Evolutionary conservation across 2,113 vertebrate species (phyloP).

Genomic region (Tyrannus savana): DNA sequence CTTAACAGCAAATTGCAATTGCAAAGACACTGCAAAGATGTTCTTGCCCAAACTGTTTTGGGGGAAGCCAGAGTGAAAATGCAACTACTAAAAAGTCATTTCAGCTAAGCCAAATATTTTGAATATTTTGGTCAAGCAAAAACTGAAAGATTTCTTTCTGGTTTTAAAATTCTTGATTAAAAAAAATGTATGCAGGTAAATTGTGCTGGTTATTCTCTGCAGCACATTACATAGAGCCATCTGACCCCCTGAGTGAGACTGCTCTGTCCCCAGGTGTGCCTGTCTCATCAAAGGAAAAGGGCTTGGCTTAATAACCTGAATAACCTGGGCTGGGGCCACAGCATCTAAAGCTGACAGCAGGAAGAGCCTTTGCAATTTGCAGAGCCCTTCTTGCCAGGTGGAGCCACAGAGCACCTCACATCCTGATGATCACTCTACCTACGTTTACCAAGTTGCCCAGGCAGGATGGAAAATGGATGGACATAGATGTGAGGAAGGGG

Average conservation of each 20-base stretch:
- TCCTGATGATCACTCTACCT: not conserved
- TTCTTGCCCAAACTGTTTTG: not conserved
- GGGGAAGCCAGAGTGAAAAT: not conserved
- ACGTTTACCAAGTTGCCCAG: rapidly evolving
- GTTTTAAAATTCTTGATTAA: not conserved
- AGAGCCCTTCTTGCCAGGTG: rapidly evolving
- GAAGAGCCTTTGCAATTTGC: not conserved
- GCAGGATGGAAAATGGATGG: not conserved
- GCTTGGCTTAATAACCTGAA: not conserved
- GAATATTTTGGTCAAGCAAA: not conserved
- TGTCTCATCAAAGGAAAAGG: not conserved
- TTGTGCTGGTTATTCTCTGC: not conserved
- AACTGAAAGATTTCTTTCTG: not conserved
- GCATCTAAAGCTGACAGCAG: rapidly evolving
- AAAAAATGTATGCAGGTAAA: not conserved
- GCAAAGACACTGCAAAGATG: not conserved
- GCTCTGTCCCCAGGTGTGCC: not conserved
- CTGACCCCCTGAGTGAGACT: not conserved
- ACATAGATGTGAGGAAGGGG: not conserved
- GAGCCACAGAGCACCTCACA: rapidly evolving
- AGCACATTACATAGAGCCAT: rapidly evolving
- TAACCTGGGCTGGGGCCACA: not conserved
- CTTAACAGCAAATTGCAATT: not conserved
- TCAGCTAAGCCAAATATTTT: not conserved
- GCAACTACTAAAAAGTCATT: not conserved